Percentiles rank a stretch among this genome's conserved stretches.
These are phyloP conservation scores for Ceratosolen solmsi DNA, from an alignment of 1,140 invertebrate species.

Conservation along the genomic window DNA sequence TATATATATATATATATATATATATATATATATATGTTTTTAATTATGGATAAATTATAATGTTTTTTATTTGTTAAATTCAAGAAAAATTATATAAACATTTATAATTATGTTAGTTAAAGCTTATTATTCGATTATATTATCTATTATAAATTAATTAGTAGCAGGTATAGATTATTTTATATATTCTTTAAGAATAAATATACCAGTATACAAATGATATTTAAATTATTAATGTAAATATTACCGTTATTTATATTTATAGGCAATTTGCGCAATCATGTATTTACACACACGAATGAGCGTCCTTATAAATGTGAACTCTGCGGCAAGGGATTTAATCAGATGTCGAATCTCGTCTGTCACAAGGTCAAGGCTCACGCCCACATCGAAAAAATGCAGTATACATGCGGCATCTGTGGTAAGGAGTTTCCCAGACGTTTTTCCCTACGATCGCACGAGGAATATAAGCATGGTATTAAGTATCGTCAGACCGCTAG, in stretches of 20 bases:
- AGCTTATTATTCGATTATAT: no score
- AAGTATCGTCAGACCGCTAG: constrained; percentile 66
- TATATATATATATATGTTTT: no score
- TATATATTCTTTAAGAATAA: no score
- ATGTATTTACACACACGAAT: constrained; percentile 85
- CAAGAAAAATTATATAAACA: no score
- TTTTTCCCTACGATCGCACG: constrained; percentile 75
- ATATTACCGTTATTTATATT: constrained; percentile 30
- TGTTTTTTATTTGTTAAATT: no score
- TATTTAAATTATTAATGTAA: constrained; percentile 27
- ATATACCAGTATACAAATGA: no score
- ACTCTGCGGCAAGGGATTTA: constrained; percentile 84
- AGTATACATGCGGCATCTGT: constrained; percentile 75
- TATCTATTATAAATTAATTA: no score
- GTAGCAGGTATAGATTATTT: no score
- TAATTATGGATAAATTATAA: no score
- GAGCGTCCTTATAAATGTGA: constrained; percentile 87
- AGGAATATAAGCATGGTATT: constrained; percentile 76
- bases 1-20: no score
- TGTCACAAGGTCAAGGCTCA: constrained; percentile 84
- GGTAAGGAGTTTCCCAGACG: constrained; percentile 75
- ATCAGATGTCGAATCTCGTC: constrained; percentile 87
- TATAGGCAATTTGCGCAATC: constrained; percentile 81
- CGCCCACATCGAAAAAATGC: constrained; percentile 74
- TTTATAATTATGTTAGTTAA: no score